A percentile compares a stretch with the other conserved stretches of the same genome.
Evolutionary conservation across 2,113 vertebrate species (phyloP).

Genomic region (Neotragus pygmaeus): DNA sequence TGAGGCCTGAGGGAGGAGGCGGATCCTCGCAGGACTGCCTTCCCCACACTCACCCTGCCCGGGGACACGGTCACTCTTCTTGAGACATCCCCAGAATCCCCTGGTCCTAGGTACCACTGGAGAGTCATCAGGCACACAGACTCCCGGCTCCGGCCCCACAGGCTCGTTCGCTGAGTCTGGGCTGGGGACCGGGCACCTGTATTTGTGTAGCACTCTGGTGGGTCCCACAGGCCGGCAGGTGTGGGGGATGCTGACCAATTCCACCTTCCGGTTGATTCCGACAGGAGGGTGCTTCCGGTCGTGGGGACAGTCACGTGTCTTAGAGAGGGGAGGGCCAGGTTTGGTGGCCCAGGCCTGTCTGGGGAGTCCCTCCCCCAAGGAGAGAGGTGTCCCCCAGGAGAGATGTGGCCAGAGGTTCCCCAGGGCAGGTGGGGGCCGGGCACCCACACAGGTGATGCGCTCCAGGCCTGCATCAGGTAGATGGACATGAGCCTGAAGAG

Average conservation of each 20-base stretch:
- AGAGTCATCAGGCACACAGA: accelerated
- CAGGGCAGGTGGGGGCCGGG: accelerated
- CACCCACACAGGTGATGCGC: accelerated
- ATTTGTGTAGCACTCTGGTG: too few relatives aligned
- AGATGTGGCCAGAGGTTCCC: background rate
- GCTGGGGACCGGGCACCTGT: accelerated
- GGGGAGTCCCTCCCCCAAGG: accelerated
- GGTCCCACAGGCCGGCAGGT: accelerated
- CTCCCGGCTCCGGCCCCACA: background rate
- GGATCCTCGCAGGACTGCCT: accelerated
- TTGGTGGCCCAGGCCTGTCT: background rate
- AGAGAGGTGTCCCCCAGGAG: background rate
- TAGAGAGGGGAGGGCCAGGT: background rate
- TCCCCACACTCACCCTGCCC: background rate
- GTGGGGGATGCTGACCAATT: background rate
- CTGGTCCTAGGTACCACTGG: background rate
- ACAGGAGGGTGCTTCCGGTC: background rate
- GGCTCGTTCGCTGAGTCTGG: accelerated
- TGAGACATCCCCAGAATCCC: accelerated
- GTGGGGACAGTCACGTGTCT: background rate
- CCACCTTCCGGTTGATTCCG: background rate
- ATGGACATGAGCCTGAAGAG: accelerated
- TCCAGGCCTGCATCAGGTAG: background rate
- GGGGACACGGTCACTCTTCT: accelerated
- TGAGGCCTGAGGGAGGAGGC: accelerated